Percentiles rank a stretch among this genome's conserved stretches.
phyloP scores from a whole-genome alignment of 2,888 invertebrate species.

The Biston betularia region DNA sequence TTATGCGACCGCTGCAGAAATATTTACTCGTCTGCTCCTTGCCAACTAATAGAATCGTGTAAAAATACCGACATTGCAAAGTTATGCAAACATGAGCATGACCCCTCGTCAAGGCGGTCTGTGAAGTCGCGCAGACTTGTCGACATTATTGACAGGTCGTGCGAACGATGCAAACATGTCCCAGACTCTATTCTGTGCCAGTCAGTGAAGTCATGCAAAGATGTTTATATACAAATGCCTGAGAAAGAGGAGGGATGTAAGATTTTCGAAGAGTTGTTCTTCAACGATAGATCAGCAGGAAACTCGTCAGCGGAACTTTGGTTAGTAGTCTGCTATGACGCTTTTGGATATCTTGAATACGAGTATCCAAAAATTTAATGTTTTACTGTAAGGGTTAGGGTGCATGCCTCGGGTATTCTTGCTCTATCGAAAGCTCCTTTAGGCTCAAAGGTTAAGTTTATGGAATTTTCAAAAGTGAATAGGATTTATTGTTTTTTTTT shows the following conservation, averaged over 20 bases:
- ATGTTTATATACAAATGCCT: constrained; percentile 5
- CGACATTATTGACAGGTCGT: constrained; percentile 1
- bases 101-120: background rate
- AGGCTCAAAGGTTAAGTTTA: too few species aligned
- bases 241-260: background rate
- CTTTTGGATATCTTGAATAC: background rate
- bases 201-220: background rate
- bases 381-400: background rate
- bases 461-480: too few species aligned
- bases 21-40: background rate
- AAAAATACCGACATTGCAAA: background rate
- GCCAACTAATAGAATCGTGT: background rate
- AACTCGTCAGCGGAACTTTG: background rate
- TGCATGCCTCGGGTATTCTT: background rate
- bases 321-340: background rate
- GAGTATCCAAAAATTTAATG: background rate
- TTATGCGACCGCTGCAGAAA: constrained; percentile 2
- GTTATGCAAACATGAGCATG: background rate
- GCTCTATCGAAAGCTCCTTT: too few species aligned
- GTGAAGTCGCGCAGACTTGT: background rate
- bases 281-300: constrained; percentile 7
- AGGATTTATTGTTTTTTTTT: too few species aligned
- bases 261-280: constrained; percentile 7
- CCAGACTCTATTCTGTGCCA: background rate
- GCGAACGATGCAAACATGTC: constrained; percentile 7